Percentiles rank a stretch among this genome's conserved stretches.
Evolutionary conservation across 2,888 invertebrate genomes (phyloP).

Genomic region (Seira ritae): DNA sequence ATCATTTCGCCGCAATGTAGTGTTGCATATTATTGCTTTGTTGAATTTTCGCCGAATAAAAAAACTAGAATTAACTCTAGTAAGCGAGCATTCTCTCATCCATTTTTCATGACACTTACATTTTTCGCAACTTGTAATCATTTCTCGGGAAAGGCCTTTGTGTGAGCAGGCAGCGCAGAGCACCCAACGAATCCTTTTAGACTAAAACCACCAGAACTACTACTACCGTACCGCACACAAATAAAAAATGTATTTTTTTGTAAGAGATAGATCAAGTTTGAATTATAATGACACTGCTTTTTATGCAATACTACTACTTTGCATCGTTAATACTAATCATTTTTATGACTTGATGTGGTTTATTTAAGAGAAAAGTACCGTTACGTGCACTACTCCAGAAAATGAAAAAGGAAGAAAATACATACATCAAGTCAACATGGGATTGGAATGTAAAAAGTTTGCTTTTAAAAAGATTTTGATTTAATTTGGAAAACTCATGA

Average conservation of each 20-base stretch:
- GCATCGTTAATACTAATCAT: neutral
- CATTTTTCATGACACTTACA: slow-evolving; percentile 14
- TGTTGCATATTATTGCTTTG: no score
- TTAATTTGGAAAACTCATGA: neutral
- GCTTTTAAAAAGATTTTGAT: neutral
- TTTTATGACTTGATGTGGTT: neutral
- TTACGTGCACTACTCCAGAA: slow-evolving; percentile 1
- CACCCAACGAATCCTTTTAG: neutral
- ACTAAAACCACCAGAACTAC: neutral
- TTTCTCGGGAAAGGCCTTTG: neutral
- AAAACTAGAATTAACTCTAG: no score
- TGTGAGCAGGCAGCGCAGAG: neutral
- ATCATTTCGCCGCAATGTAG: no score
- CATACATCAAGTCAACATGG: neutral
- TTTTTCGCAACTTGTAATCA: neutral
- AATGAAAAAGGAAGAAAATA: neutral
- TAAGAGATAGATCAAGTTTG: neutral
- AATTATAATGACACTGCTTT: slow-evolving; percentile 11
- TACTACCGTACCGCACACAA: neutral
- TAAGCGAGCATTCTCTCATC: neutral
- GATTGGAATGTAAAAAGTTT: neutral
- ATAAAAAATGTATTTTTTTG: neutral
- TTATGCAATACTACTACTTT: slow-evolving; percentile 12
- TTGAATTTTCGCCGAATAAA: no score
- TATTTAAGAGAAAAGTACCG: neutral